Conservation (phyloP, 2,113 vertebrate genomes). For the Strix aluco region DNA sequence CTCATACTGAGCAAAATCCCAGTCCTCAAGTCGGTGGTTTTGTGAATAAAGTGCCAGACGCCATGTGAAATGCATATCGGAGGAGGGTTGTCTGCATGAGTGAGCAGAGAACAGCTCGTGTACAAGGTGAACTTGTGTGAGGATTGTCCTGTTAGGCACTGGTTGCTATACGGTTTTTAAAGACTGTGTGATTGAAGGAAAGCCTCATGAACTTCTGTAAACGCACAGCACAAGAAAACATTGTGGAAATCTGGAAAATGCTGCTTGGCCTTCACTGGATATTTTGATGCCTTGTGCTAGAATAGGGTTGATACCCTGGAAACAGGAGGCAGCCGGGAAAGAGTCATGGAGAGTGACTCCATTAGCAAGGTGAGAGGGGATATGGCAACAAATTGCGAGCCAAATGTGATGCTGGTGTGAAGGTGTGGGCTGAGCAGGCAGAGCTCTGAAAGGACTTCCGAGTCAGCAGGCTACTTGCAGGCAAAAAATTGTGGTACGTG, state of each 20-base stretch:
- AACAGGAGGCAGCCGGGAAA: not conserved
- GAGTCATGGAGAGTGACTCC: not conserved
- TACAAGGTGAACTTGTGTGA: not conserved
- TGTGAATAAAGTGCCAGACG: not conserved
- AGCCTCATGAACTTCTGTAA: accelerated
- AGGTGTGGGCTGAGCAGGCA: not conserved
- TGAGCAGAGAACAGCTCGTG: not conserved
- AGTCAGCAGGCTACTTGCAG: not conserved
- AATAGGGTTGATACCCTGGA: not conserved
- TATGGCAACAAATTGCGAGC: accelerated
- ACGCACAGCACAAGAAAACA: not conserved
- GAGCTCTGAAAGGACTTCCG: not conserved
- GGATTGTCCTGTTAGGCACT: too few relatives aligned
- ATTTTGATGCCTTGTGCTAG: too few relatives aligned
- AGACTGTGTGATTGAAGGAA: not conserved
- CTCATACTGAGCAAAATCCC: not conserved
- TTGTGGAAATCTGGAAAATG: accelerated
- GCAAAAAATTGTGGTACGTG: not conserved
- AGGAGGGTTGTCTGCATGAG: not conserved
- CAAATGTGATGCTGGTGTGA: accelerated
- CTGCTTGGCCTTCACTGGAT: not conserved
- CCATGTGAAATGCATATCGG: accelerated
- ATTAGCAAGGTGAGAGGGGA: not conserved
- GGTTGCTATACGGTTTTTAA: not conserved
- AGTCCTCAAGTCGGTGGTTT: accelerated